Base-by-base conservation (phyloP, 2,113 vertebrate species). In the Cryptomyrus ogoouensis region DNA sequence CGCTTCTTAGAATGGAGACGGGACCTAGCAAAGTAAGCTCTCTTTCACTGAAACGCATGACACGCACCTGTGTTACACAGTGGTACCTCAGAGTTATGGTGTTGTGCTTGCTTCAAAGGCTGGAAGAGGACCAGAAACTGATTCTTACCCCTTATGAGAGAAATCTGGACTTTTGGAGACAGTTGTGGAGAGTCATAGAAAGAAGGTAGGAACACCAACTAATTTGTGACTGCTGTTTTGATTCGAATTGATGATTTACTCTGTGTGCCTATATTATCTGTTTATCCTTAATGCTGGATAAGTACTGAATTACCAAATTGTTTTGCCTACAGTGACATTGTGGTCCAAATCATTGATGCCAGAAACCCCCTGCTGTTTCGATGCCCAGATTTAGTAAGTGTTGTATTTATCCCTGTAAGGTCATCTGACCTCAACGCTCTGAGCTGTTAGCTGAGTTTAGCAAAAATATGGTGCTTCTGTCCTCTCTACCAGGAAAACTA, bases 181-280 rank as follows among this genome's bases (percentile, higher is more conserved):
- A 99, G 90, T 96, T 99, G 49, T 99, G 99, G 99, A 97, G 99
- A 94, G 98, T 99, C 90, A 98, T 99, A 49, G 99, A 99, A 93
- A 97, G 98, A 91, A 99, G 99, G 99, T 98, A 94, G 91, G 83
- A n/a, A 66, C 47, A 70, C 5, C 9, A n/a, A 53, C 21, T 31
- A 5, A 19, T 66, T 52, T 27, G 19, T 4, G 19, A 44, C 15
- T 47, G 39, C 83, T 47, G 44, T 21, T 84, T 84, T 47, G 80
- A 42, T 47, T 21, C 12, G 5, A 21, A 44, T 84, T 84, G 8
- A 47, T 84, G 44, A 84, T 84, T 53, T 52, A 47, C 24, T 17
- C 19, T 9, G 6, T 87, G 46, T 49, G 84, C n/a, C n/a, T 53
- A 85, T 46, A 19, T 49, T 53, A 17, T 87, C 17, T 35, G 46